Base-by-base conservation (phyloP, 2,888 invertebrate species). In the Argyresthia goedartella region DNA sequence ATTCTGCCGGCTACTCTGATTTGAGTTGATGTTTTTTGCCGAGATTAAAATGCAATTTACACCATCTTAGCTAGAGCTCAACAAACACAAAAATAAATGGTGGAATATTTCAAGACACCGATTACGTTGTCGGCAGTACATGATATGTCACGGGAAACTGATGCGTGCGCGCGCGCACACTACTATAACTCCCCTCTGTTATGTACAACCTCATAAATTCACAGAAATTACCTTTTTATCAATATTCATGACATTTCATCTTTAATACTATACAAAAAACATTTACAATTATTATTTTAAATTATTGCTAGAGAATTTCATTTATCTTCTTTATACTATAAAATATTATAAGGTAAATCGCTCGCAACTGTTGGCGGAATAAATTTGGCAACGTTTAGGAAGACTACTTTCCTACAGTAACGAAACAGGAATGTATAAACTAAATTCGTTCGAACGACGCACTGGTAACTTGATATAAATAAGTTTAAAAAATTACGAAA, bases 381-480 rank as follows among this genome's bases (percentile, higher is more conserved):
- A 69, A 79, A 81, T 86, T 86, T 86, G 86, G 86, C 86, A 85
- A 84, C 81, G 81, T 82, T 85, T 70, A 80, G 84, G 85, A 86
- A 86, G 86, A 86, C 85, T 84, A 84, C 81, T 82, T 79, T 81
- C 76, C 81, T 85, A 85, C 77, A 81, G 81, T 82, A 81, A 81
- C 80, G 79, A 84, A 84, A 86, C 77, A 82, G 81, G 76, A 81
- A 79, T 84, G 82, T 77, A 71, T 73, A 70, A 81, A 85, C 82
- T 82, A 84, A 86, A 85, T 82, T 82, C 82, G 82, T 73, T 81
- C 74, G 66, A 76, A 81, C 76, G 82, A 81, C 80, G 76, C 64
- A 78, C 68, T 85, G 85, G 85, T 86, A 86, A 86, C 85, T 80
- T 60, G 79, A 59, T 68, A 77, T 78, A 76, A 73, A 75, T 66